Evolutionary conservation across 2,797 vertebrate species (phyloP).

Genomic region (Periophthalmus magnuspinnatus): DNA sequence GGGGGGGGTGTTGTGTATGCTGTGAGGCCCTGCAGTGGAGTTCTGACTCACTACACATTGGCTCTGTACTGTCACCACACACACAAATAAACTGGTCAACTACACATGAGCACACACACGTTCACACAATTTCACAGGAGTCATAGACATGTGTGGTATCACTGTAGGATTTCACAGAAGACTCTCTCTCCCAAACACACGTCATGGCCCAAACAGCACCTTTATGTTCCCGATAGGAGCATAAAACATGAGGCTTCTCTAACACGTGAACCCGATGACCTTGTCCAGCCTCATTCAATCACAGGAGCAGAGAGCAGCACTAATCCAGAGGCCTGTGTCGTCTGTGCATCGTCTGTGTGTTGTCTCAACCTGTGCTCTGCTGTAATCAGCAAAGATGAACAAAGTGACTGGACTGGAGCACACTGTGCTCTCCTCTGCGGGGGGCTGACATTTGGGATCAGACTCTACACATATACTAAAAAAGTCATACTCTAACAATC

Average conservation of each 20-base stretch:
- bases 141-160: constrained; percentile 43
- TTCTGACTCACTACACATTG: constrained; percentile 50
- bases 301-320: constrained; percentile 47
- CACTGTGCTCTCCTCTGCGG: constrained; percentile 16
- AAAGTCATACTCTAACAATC: background rate
- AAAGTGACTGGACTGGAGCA: constrained; percentile 41
- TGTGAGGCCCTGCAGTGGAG: constrained; percentile 53
- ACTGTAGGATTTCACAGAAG: constrained; percentile 43
- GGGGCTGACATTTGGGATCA: constrained; percentile 1
- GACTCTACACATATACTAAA: background rate
- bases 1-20: constrained; percentile 2
- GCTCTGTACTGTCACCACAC: constrained; percentile 26
- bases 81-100: constrained; percentile 18
- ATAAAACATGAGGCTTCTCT: constrained; percentile 46
- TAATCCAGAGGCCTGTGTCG: constrained; percentile 45
- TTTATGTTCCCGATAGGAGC: constrained; percentile 39
- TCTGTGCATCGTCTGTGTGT: constrained; percentile 32
- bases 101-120: constrained; percentile 27
- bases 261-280: constrained; percentile 57
- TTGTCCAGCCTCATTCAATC: constrained; percentile 64
- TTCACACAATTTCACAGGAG: constrained; percentile 37
- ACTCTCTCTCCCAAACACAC: constrained; percentile 22
- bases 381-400: constrained; percentile 65
- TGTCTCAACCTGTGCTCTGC: constrained; percentile 42
- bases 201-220: constrained; percentile 12